These are phyloP conservation scores for Ancistrus triradiatus DNA, from an alignment of 2,113 vertebrate species.

Conservation along the genomic window DNA sequence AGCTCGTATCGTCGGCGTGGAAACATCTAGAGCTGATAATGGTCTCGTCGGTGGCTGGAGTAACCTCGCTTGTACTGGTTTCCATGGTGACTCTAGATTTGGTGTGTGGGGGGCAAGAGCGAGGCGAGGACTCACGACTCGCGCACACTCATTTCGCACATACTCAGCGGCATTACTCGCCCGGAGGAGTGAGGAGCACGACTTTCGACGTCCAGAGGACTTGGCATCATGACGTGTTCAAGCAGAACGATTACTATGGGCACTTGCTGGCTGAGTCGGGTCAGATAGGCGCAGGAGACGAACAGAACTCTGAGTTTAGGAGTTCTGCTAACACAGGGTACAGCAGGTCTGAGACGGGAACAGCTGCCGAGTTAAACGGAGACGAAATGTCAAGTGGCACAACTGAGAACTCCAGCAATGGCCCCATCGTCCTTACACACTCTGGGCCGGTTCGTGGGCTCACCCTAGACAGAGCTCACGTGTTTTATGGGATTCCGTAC, in stretches of 20 bases:
- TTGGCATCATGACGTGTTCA: background rate
- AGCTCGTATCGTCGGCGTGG: background rate
- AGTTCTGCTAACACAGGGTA: no score
- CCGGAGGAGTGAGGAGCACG: slow-evolving; percentile 13
- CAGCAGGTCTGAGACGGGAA: background rate
- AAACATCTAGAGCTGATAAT: slow-evolving; percentile 19
- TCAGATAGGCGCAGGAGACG: no score
- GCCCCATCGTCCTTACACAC: background rate
- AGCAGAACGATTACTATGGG: background rate
- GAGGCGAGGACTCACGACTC: slow-evolving; percentile 26
- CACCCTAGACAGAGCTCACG: slow-evolving; percentile 51
- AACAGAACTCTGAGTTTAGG: no score
- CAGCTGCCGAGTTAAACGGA: background rate
- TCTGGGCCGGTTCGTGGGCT: slow-evolving; percentile 30
- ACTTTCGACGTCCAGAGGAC: slow-evolving; percentile 13
- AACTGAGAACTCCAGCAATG: background rate
- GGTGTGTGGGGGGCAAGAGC: slow-evolving; percentile 19
- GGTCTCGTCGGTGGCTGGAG: slow-evolving; percentile 4
- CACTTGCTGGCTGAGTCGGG: no score
- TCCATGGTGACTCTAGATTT: slow-evolving; percentile 18
- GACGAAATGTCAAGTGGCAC: background rate
- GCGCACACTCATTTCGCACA: slow-evolving; percentile 28
- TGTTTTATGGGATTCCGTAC: slow-evolving; percentile 69
- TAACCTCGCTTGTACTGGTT: slow-evolving; percentile 19
- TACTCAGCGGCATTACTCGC: slow-evolving; percentile 19